A percentile compares a stretch with the other conserved stretches of the same genome.
These are phyloP conservation scores for Sericinus montela DNA, from an alignment of 2,888 invertebrate genomes.

Conservation along the genomic window DNA sequence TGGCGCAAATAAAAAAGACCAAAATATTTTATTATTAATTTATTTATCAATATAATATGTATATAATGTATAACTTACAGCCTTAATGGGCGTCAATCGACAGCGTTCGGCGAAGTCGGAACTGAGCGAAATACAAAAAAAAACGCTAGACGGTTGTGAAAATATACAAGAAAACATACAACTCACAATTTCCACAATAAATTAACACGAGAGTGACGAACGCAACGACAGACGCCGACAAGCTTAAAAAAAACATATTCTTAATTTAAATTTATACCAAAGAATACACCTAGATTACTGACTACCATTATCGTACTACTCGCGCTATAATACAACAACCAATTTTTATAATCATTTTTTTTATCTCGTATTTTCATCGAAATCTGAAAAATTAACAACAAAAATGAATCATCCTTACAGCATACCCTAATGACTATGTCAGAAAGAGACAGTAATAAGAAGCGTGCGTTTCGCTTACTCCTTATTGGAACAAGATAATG, in stretches of 20 bases:
- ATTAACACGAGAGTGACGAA: background rate
- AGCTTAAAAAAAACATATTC: conserved; percentile 56
- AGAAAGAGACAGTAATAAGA: background rate
- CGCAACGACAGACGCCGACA: conserved; percentile 36
- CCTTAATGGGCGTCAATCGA: conserved; percentile 50
- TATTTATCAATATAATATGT: conserved; percentile 79
- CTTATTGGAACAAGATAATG: background rate
- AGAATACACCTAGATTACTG: conserved; percentile 25
- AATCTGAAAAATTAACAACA: conserved; percentile 11
- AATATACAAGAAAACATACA: conserved; percentile 40
- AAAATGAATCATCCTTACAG: background rate
- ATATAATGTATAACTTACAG: conserved; percentile 78
- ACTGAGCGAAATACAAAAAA: background rate
- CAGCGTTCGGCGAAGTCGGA: conserved; percentile 13
- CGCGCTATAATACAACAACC: conserved; percentile 64
- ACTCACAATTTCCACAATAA: conserved; percentile 26
- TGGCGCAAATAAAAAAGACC: conserved; percentile 22
- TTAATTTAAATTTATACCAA: conserved; percentile 35
- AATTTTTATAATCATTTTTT: conserved; percentile 31
- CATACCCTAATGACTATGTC: background rate
- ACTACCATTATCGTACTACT: conserved; percentile 17
- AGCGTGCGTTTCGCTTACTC: background rate
- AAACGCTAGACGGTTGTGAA: background rate
- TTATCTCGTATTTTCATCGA: conserved; percentile 21
- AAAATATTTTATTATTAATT: conserved; percentile 70